Evolutionary conservation across 1,140 invertebrate genomes (phyloP).

Genomic region (Wiebesia pumilae): DNA sequence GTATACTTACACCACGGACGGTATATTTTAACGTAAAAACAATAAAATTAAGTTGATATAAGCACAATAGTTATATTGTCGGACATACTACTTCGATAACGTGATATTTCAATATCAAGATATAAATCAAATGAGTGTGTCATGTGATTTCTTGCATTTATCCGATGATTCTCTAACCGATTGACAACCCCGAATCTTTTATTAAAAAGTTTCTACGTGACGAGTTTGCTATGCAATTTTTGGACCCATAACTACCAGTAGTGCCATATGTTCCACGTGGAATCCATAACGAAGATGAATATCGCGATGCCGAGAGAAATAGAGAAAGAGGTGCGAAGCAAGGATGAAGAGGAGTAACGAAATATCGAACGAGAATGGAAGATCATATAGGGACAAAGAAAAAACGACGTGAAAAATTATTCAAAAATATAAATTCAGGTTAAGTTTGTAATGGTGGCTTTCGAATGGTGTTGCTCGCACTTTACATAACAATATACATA

Average conservation of each 20-base stretch:
- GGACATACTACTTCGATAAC: neutral
- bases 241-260: neutral
- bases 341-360: too few species aligned
- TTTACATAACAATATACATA: neutral
- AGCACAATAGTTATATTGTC: neutral
- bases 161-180: conserved; percentile 9
- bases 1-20: too few species aligned
- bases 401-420: neutral
- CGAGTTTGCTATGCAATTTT: conserved; percentile 14
- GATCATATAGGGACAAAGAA: neutral
- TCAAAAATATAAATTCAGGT: neutral
- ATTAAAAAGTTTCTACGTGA: conserved; percentile 52
- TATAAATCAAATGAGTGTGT: conserved; percentile 33
- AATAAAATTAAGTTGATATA: neutral
- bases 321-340: neutral
- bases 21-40: too few species aligned
- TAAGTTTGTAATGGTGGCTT: neutral
- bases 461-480: too few species aligned
- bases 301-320: neutral
- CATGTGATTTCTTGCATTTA: conserved; percentile 13
- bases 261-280: conserved; percentile 22
- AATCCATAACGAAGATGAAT: conserved; percentile 38
- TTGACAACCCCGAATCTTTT: conserved; percentile 40
- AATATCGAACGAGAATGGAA: too few species aligned
- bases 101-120: conserved; percentile 42